phyloP scores from a whole-genome alignment of 2,113 vertebrate genomes.

The Zosterops borbonicus region DNA sequence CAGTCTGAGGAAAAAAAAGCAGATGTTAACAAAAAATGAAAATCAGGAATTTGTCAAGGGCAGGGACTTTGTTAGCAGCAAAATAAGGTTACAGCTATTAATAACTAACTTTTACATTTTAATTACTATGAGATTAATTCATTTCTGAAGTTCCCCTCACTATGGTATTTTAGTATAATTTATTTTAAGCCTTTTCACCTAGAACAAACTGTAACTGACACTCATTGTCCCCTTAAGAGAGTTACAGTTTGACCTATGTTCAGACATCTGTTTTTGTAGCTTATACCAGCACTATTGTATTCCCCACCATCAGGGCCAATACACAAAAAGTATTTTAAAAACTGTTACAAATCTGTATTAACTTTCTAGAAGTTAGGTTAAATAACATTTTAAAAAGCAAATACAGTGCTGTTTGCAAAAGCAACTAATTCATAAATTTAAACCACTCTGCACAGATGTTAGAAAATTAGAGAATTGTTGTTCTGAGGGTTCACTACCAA shows the following conservation, averaged over 20 bases:
- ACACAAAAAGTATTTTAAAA: not conserved
- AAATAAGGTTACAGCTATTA: slow-evolving; percentile 7
- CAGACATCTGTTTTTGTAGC: not conserved
- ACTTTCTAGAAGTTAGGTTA: not conserved
- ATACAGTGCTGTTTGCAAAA: not conserved
- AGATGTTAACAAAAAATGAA: not conserved
- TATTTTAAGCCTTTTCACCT: slow-evolving; percentile 15
- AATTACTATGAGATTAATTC: not conserved
- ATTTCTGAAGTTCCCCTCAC: not conserved
- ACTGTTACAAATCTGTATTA: not conserved
- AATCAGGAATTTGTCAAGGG: not conserved
- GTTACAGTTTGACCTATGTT: not conserved
- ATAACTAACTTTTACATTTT: slow-evolving; percentile 1
- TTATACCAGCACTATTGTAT: not conserved
- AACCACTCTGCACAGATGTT: not conserved
- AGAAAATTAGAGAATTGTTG: not conserved
- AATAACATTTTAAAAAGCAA: not conserved
- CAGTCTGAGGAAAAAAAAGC: not conserved
- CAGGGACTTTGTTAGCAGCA: not conserved
- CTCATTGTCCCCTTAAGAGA: not conserved
- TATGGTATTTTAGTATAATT: not conserved
- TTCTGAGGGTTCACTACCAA: not conserved
- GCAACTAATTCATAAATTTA: not conserved
- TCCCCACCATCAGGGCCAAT: not conserved
- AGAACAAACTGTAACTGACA: not conserved